Evolutionary conservation across 1,140 invertebrate genomes (phyloP), one percentile per base, ranked within the genome.

Genomic region (Diprion similis): DNA sequence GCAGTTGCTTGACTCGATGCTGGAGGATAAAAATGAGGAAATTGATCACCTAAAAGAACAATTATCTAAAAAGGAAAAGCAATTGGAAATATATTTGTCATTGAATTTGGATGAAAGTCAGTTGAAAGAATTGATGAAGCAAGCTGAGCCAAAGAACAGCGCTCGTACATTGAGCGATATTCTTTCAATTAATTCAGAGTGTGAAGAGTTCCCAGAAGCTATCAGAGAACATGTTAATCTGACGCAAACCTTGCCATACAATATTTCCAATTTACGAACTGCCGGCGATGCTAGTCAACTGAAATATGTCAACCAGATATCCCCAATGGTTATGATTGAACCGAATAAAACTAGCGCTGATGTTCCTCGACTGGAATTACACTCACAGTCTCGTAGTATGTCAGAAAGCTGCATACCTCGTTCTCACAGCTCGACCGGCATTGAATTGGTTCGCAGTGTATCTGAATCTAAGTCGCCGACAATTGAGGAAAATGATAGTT

Each of bases 91-190:
- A 0, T 89, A 86, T 74, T 79, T 84, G 8, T 86, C 90, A 17
- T 78, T 91, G 19, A 89, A 90, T 80, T 80, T 92, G 66, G 90
- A 92, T 19, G 89, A 90, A 46, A 88, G 87, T 11, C 83, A 89
- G 24, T 67, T 88, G 13, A 79, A 79, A 67, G 81, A 86, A 8
- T 45, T 88, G 17, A 77, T 73, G 10, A 90, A 87, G 78, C 77
- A 90, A 67, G 81, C 86, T 72, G 83, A 86, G 8, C 78, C 82
- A 1, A 91, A 91, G 78, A 88, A 87, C 3, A 91, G 92, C 64
- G 92, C 90, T 1, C 86, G 92, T 45, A 93, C 92, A 0, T 83
- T 94, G 0, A 93, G 92, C 78, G 93, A 93, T 75, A 93, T 94
- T 70, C 84, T 93, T 4, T 93, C 92, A 0, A 92, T 93, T 83